Evolutionary conservation across 2,113 vertebrate species (phyloP).

Genomic region (Erinaceus europaeus): DNA sequence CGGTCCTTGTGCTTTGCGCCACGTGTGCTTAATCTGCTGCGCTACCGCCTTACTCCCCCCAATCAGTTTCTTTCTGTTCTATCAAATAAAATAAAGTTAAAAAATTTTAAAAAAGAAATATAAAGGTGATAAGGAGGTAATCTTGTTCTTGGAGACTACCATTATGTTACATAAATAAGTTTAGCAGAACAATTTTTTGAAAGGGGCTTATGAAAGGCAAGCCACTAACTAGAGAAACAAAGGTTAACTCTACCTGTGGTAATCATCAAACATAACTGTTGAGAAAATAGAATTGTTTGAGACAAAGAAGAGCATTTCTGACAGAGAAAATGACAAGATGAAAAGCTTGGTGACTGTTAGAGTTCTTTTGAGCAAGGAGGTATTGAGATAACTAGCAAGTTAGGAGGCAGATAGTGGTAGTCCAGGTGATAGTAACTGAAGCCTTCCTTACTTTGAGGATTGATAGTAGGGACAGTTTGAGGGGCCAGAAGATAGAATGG

Average conservation of each 20-base stretch:
- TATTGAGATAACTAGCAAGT: neutral
- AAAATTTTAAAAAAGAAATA: slow-evolving; percentile 21
- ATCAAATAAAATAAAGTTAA: no score
- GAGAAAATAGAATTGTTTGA: neutral
- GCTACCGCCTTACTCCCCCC: no score
- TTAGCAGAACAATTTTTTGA: slow-evolving; percentile 18
- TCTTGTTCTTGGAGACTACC: neutral
- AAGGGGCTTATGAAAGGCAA: neutral
- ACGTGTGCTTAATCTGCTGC: no score
- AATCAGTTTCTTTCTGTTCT: no score
- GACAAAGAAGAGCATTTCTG: slow-evolving; percentile 10
- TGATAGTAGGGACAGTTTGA: neutral
- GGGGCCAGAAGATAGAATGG: neutral
- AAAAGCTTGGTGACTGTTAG: slow-evolving; percentile 3
- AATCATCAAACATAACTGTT: neutral
- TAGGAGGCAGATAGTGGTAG: neutral
- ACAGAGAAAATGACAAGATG: neutral
- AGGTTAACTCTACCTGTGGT: neutral
- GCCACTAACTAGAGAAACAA: neutral
- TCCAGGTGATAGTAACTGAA: neutral
- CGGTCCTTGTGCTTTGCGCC: no score
- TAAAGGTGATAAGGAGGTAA: neutral
- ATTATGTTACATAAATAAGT: slow-evolving; percentile 24
- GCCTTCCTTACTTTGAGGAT: neutral
- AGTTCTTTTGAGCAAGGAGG: slow-evolving; percentile 1